Base-by-base conservation (phyloP, 2,888 invertebrate genomes). In the Lymantria monacha region DNA sequence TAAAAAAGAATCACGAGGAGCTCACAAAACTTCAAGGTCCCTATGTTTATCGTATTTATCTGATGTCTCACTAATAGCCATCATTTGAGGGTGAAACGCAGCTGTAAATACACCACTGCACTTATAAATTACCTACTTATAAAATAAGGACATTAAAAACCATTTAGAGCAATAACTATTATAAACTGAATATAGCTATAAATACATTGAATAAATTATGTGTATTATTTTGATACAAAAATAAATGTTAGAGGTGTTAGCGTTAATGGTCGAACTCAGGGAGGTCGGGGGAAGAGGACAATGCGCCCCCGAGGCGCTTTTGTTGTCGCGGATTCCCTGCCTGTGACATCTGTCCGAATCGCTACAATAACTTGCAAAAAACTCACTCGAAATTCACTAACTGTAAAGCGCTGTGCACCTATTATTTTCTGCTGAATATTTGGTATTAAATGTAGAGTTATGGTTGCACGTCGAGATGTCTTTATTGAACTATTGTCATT, bases 331-430 rank as follows among this genome's bases (percentile, higher is more conserved):
- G 80, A 81, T 79, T 80, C 85, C 81, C 86, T 89, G 90, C 68
- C 82, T 76, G 83, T 87, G 90, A 90, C 90, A 91, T 90, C 90
- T 91, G 90, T 88, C 90, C 90, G 83, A 85, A 81, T 81, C 69
- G 88, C 85, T 82, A 88, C 89, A 88, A 88, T 87, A 88, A 86
- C 84, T 82, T 79, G 85, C 87, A 90, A 89, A 89, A 90, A 90
- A 89, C 76, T 82, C 82, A 79, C 83, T 82, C 74, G 70, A 80
- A 86, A 84, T 81, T 85, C 74, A 79, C 79, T 78, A 81, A 84
- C 73, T 83, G 80, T 79, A 80, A 77, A 85, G 79, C 81, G 69
- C 66, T 72, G 74, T 75, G 68, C 58, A 69, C 68, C 77, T 77
- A 81, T 82, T 81, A 83, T 86, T 85, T 84, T 82, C 79, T 73